Evolutionary conservation across 2,888 invertebrate species (phyloP), one percentile per base, ranked within the genome.

Genomic region (Reticulitermes lucifugus): DNA sequence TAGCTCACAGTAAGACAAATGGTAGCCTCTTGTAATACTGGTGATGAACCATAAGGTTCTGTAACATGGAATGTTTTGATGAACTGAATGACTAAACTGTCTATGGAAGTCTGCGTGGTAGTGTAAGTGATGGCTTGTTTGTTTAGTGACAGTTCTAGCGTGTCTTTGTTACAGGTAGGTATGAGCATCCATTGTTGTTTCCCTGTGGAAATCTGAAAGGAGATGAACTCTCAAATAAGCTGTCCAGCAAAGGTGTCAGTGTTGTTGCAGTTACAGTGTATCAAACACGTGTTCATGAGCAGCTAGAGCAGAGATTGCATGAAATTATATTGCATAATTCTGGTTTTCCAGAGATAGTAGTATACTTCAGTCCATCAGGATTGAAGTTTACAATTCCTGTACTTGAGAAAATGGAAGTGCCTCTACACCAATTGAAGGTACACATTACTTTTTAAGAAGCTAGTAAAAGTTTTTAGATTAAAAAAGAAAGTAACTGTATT

Each of bases 341-440:
- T 43, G 86, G 87, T 60, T 90, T 92, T 73, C 91, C 93, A 0
- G 92, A 93, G 88, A 93, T 90, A 89, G 88, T 93, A 65, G 92
- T 93, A 3, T 93, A 93, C 89, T 94, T 94, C 87, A 93, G 93
- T 88, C 93, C 94, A 1, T 93, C 93, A 9, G 93, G 93, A 35
- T 91, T 93, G 0, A 91, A 91, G 84, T 92, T 91, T 88, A 91
- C 91, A 0, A 87, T 91, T 65, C 90, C 91, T 1, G 90, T 91
- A 87, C 90, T 93, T 35, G 90, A 89, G 85, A 90, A 90, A 77
- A 89, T 89, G 65, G 89, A 89, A 75, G 87, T 91, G 43, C 82
- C 84, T 55, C 41, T 84, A 18, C 51, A 84, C 18, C 51, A 59
- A 0, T 43, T 86, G 22, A 87, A 87, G 85, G 86, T 87, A 85